Percentiles rank a stretch among this genome's conserved stretches.
These are phyloP conservation scores for Pseudomyrmex sp. DNA, from an alignment of 1,140 invertebrate species.

Conservation along the genomic window DNA sequence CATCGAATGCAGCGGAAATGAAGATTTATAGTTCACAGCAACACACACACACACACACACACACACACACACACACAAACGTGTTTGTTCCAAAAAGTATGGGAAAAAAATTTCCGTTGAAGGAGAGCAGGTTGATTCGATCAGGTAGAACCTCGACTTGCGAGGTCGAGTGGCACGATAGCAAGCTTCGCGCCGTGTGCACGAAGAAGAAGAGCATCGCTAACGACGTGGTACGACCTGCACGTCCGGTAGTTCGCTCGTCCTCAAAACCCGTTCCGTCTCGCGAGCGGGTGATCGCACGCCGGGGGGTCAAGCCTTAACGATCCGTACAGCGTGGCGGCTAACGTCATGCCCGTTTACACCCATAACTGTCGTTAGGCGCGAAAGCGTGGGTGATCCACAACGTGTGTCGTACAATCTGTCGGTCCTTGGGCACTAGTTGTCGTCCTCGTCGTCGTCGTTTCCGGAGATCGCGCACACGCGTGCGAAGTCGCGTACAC, in stretches of 20 bases:
- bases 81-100: not conserved
- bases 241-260: conserved; percentile 77
- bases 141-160: conserved; percentile 1
- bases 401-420: conserved; percentile 26
- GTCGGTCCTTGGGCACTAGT: not conserved
- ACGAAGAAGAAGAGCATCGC: conserved; percentile 61
- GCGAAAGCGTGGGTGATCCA: conserved; percentile 78
- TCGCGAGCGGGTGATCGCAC: conserved; percentile 72
- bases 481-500: not conserved
- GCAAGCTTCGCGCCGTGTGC: conserved; percentile 56
- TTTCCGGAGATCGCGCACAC: conserved; percentile 6
- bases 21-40: not conserved
- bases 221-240: conserved; percentile 76
- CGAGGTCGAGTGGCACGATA: conserved; percentile 2
- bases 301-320: conserved; percentile 78
- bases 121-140: conserved; percentile 28
- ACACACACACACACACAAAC: not conserved
- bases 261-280: conserved; percentile 78
- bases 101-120: conserved; percentile 7
- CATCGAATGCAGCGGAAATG: not conserved
- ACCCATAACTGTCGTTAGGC: conserved; percentile 80
- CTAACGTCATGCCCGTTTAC: conserved; percentile 79
- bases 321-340: conserved; percentile 75
- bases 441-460: not conserved
- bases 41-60: too few species aligned